Base-by-base conservation (phyloP, 2,888 invertebrate species). In the Cyaniris semiargus region DNA sequence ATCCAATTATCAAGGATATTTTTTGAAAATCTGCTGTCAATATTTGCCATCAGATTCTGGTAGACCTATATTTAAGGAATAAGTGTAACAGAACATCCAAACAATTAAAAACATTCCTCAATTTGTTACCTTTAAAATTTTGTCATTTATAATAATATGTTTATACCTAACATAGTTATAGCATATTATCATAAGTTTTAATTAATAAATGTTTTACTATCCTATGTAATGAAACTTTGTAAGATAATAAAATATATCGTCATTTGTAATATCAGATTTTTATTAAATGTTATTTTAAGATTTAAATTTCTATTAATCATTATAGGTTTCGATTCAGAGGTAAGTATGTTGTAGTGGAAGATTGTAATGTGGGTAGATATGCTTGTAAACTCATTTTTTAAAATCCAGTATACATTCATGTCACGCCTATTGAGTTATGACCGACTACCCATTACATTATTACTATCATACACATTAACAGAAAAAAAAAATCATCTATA, bases 271-370 rank as follows among this genome's bases (percentile, higher is more conserved):
- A 15, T 66, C 27, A 31, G 66, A 66, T 31, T 66, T 66, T 66
- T 31, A 66, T 66, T 66, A 13, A 66, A 66, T 66, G 27, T 66
- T 60, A 60, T 60, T 66, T 66, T 27, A 27, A 27, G 27, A 27
- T 3, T 66, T 31, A 23, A 21, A 1, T 13, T 31, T 23, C 4
- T 15, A 66, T 66, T 13, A 5, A 27, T 27, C 18, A 15, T 1
- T 27, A 27, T 31, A 66, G n/a, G 21, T 66, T 27, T 27, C 5
- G 4, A 31, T 66, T 66, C 21, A 6, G 5, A 31, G 15, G 15
- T 66, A 60, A 60, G 60, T 60, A 66, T 66, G 23, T 66, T 66
- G 66, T 27, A 66, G 27, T 31, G 15, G 66, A 60, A 60, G 23
- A 21, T 60, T 21, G 1, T 66, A 27, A 23, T 23, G 18, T 66